These are phyloP conservation scores for Drymodes brunneopygia DNA, from an alignment of 2,113 vertebrate species.

Conservation along the genomic window DNA sequence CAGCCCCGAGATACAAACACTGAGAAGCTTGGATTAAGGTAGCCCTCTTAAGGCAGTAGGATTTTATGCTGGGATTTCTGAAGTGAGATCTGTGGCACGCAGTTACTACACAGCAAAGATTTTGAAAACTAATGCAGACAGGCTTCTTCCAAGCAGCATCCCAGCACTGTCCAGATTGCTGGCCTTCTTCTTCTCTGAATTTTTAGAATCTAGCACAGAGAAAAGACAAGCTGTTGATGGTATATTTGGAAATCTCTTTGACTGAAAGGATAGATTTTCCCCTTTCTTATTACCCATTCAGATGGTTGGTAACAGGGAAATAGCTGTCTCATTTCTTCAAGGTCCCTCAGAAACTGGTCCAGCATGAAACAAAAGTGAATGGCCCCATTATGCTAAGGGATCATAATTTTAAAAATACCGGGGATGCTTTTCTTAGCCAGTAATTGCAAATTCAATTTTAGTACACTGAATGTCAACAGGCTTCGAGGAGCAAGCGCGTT, in stretches of 20 bases:
- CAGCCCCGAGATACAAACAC: neutral
- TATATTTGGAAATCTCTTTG: constrained; percentile 10
- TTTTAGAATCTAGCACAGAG: neutral
- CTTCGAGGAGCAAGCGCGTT: neutral
- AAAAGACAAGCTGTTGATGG: neutral
- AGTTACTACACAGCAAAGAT: neutral
- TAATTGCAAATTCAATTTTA: constrained; percentile 53
- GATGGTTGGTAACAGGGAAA: neutral
- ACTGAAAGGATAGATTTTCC: neutral
- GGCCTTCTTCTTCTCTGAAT: neutral
- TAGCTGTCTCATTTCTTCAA: neutral
- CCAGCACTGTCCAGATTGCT: neutral
- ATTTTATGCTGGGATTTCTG: neutral
- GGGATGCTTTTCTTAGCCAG: constrained; percentile 38
- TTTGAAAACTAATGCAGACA: neutral
- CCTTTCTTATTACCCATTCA: neutral
- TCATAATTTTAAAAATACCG: constrained; percentile 32
- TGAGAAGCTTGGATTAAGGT: neutral
- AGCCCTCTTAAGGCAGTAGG: neutral
- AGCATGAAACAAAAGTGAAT: constrained; percentile 38
- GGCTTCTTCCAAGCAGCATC: neutral
- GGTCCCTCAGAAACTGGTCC: constrained; percentile 6
- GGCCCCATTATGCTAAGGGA: neutral
- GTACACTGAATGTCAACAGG: constrained; percentile 2
- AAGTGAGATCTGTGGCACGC: neutral